Evolutionary conservation across 2,113 vertebrate species (phyloP).

Genomic region (Pongo abelii): DNA sequence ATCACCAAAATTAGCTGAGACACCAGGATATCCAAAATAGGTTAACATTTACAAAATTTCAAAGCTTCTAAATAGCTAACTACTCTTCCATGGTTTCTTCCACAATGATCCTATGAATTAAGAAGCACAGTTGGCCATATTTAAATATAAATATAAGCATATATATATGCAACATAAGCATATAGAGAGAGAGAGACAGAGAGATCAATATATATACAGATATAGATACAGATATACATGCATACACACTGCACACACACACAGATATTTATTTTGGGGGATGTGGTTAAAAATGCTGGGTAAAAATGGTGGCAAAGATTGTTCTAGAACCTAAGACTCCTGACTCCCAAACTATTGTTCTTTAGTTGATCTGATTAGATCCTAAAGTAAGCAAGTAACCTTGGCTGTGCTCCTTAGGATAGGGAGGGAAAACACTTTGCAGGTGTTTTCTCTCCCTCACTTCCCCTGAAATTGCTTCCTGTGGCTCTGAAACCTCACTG

Average conservation of each 20-base stretch:
- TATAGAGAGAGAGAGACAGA: fast-evolving
- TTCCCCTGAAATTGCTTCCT: not conserved
- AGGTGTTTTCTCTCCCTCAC: not conserved
- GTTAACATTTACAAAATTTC: not conserved
- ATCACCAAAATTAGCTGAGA: constrained; percentile 45
- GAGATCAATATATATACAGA: not conserved
- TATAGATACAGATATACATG: not conserved
- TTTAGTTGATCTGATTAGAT: not conserved
- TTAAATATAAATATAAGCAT: not conserved
- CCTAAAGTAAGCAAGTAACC: not conserved
- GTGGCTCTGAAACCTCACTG: not conserved
- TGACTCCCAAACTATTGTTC: not conserved
- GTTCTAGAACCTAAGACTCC: not conserved
- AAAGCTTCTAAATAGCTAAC: constrained; percentile 17
- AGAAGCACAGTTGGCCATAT: not conserved
- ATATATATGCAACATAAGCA: too few species aligned
- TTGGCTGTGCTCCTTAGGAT: fast-evolving
- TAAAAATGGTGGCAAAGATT: not conserved
- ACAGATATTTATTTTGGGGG: not conserved
- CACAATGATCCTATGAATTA: constrained; percentile 25
- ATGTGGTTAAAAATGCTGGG: not conserved
- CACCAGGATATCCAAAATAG: not conserved
- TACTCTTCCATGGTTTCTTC: not conserved
- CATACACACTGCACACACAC: fast-evolving
- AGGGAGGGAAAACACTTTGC: not conserved